Percentiles rank a stretch among this genome's conserved stretches.
Evolutionary conservation across 2,888 invertebrate genomes (phyloP).

Genomic region (Andrena minutula): DNA sequence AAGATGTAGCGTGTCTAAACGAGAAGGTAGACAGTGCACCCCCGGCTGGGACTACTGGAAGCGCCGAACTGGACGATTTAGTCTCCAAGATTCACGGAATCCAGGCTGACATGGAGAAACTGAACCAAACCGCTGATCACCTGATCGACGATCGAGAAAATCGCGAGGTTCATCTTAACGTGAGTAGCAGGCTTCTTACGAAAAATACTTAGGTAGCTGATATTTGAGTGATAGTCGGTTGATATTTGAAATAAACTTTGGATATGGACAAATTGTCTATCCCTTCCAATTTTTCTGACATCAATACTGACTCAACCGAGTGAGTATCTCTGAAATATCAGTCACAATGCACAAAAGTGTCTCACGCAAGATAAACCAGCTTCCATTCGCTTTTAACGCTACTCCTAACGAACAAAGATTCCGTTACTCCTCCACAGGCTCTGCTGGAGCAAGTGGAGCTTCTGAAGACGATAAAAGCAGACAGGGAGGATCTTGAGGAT

Average conservation of each 20-base stretch:
- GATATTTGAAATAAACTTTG: no score
- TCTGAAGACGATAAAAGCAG: slow-evolving; percentile 89
- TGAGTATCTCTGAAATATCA: no score
- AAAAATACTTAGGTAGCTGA: no score
- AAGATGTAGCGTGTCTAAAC: slow-evolving; percentile 59
- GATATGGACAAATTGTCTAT: no score
- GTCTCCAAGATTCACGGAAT: slow-evolving; percentile 82
- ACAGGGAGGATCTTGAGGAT: slow-evolving; percentile 90
- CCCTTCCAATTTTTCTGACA: no score
- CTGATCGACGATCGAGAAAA: slow-evolving; percentile 87
- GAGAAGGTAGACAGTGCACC: slow-evolving; percentile 67
- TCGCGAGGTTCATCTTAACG: slow-evolving; percentile 86
- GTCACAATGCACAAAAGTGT: no score
- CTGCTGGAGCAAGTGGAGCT: slow-evolving; percentile 89
- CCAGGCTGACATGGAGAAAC: slow-evolving; percentile 84
- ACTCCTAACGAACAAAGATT: not conserved
- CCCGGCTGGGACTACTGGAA: slow-evolving; percentile 30
- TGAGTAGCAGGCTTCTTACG: slow-evolving; percentile 69
- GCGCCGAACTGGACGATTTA: slow-evolving; percentile 78
- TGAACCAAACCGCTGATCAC: slow-evolving; percentile 83
- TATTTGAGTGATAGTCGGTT: no score
- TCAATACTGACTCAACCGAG: no score
- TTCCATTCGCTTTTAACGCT: not conserved
- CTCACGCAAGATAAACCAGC: no score
- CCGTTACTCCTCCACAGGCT: slow-evolving; percentile 84